Evolutionary conservation across 30 jellyfish, hydroid and myxozoan species (phyloP).

Genomic region (Aurelia aurita complex sp. Pacific): DNA sequence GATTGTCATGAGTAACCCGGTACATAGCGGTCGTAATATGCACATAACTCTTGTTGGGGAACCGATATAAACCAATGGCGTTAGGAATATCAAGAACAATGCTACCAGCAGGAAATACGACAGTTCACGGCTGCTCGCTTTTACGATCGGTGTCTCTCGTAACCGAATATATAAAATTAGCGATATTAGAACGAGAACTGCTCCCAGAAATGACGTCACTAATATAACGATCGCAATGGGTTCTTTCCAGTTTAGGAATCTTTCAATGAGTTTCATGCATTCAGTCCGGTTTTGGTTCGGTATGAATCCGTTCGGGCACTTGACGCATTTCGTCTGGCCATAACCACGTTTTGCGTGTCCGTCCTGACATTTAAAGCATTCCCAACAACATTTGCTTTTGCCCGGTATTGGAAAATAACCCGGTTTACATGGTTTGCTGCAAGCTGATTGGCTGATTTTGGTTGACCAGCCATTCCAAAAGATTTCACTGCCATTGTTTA

Average conservation of each 20-base stretch:
- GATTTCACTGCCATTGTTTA: conserved; percentile 21
- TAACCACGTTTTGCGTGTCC: conserved; percentile 35
- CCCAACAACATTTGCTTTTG: conserved; percentile 87
- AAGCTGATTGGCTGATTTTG: conserved; percentile 44
- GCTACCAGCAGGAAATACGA: conserved; percentile 60
- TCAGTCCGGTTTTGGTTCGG: conserved; percentile 59
- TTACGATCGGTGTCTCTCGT: conserved; percentile 82
- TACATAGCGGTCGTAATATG: conserved; percentile 57
- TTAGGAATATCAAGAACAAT: conserved; percentile 39
- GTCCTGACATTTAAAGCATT: conserved; percentile 71
- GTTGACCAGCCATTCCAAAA: conserved; percentile 65
- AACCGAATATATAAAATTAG: conserved; percentile 47
- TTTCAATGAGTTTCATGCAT: conserved; percentile 51
- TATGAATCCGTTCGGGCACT: conserved; percentile 57
- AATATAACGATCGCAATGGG: conserved; percentile 43
- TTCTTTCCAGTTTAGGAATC: conserved; percentile 25
- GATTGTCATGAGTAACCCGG: conserved; percentile 57
- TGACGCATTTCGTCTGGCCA: conserved; percentile 52
- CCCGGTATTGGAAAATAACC: conserved; percentile 77
- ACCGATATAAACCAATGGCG: conserved; percentile 66
- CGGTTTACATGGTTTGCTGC: conserved; percentile 88
- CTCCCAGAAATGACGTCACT: conserved; percentile 55
- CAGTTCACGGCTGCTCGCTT: conserved; percentile 79
- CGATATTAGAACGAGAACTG: conserved; percentile 26
- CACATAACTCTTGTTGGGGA: conserved; percentile 48